Base-by-base conservation (phyloP, 2,797 vertebrate species). In the Psittacula echo region DNA sequence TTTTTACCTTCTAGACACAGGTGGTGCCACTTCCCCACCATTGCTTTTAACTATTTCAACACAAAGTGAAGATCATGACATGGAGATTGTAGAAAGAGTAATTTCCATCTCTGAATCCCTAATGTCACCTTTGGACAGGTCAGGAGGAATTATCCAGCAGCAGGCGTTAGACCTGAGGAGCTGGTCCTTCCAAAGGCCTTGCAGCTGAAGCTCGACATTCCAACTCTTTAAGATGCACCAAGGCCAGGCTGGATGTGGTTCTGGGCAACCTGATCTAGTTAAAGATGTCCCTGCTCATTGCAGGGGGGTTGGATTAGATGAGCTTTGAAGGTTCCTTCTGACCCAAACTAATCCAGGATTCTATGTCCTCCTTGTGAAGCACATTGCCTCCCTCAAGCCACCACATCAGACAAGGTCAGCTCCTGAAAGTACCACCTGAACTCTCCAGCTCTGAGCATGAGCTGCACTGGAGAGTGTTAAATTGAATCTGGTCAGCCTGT, bases 301-400 rank as follows among this genome's bases (percentile, higher is more conserved):
- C 23, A 60, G 34, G 23, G 32, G 15, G 16, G 23, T 18, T 37
- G 58, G 34, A 60, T 37, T 2, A 37, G 34, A 26, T 37, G 34
- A 26, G 34, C 10, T 60, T 26, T 60, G 58, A 60, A 37, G 58
- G 10, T 37, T 34, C 34, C 58, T 60, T 60, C 58, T 7, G 15
- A 26, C 58, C 34, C 34, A 60, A 26, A 60, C 23, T 26, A 26
- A 26, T 37, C 58, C 34, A 60, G 11, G 58, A 37, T 60, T 37
- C 58, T 18, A 9, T 21, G 66, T 42, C 29, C 50, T 42, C 44
- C 23, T 11, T 56, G 41, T 51, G 44, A 34, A 79, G 72, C 21
- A 5, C 0, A 1, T 1, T 10, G 32, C 23, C 42, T 62, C 75
- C 30, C 32, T 26, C 10, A 32, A 13, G 13, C 34, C 7, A 2